Conservation (phyloP, 1,140 invertebrate genomes). For the Hyposmocoma kahamanoa region DNA sequence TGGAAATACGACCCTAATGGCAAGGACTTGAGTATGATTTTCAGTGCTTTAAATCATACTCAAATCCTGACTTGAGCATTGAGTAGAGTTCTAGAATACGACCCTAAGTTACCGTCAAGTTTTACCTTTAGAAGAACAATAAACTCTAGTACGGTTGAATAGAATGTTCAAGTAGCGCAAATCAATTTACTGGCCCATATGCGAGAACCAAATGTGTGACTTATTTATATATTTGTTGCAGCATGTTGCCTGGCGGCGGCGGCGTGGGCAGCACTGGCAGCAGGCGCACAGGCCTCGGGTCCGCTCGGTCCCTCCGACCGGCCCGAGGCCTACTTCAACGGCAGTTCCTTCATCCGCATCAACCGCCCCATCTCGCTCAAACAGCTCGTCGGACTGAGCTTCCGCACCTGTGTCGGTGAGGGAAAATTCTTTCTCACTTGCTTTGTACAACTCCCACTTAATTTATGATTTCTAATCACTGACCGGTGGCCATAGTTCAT, state of each 20-base stretch:
- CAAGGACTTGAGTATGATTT: too few relatives aligned
- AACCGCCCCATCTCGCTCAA: constrained; percentile 81
- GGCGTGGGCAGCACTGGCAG: constrained; percentile 12
- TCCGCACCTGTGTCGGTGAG: constrained; percentile 83
- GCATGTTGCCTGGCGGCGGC: constrained; percentile 17
- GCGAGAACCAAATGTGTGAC: too few relatives aligned
- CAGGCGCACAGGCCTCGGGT: constrained; percentile 62
- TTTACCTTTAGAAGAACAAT: background rate
- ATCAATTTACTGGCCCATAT: background rate
- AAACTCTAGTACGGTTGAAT: background rate
- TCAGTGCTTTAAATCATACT: too few relatives aligned
- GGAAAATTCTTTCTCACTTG: too few relatives aligned
- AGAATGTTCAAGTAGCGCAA: too few relatives aligned
- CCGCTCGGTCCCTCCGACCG: constrained; percentile 75
- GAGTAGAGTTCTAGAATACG: too few relatives aligned
- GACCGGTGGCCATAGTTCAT: too few relatives aligned
- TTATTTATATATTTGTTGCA: constrained; percentile 27
- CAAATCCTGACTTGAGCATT: too few relatives aligned
- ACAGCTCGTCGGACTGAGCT: constrained; percentile 85
- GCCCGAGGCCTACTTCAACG: constrained; percentile 88
- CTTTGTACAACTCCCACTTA: too few relatives aligned
- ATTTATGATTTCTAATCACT: too few relatives aligned
- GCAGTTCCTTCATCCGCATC: constrained; percentile 82
- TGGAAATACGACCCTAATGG: background rate
- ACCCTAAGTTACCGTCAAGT: too few relatives aligned